These are phyloP conservation scores for Himalopsyche anomala DNA, from an alignment of 2,888 invertebrate species.

Conservation along the genomic window DNA sequence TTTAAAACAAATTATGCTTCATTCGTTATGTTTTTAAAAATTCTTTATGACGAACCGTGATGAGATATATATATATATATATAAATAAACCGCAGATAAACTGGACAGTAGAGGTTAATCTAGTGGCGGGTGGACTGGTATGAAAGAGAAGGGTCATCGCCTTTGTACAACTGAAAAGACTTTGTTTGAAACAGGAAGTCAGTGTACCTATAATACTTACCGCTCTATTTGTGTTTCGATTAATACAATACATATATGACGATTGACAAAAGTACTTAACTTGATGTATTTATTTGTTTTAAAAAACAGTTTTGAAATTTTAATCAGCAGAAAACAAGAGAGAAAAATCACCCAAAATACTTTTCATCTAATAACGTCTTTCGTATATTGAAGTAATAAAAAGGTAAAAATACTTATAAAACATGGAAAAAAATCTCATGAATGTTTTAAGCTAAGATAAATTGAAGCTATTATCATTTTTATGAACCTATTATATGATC, in stretches of 20 bases:
- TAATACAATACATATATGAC: background rate
- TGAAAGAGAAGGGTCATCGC: constrained; percentile 25
- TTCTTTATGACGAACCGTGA: background rate
- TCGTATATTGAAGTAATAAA: no score
- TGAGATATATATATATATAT: background rate
- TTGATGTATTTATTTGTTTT: background rate
- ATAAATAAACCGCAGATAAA: background rate
- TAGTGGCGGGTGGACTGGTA: background rate
- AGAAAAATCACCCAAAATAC: no score
- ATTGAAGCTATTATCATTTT: no score
- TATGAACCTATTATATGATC: no score
- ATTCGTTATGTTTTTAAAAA: background rate
- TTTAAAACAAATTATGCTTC: background rate
- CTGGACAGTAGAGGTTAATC: constrained; percentile 19
- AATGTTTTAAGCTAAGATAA: no score
- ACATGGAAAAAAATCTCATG: no score
- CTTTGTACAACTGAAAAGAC: background rate
- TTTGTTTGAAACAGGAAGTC: constrained; percentile 5
- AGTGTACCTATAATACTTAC: background rate
- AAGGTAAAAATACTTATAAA: no score
- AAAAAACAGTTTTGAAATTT: no score
- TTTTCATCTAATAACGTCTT: no score
- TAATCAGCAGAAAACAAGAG: no score
- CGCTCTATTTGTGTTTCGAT: background rate
- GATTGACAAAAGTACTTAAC: background rate